A percentile compares a stretch with the other conserved stretches of the same genome.
Evolutionary conservation across 2,888 invertebrate species (phyloP).

Genomic region (Coremacera marginata): DNA sequence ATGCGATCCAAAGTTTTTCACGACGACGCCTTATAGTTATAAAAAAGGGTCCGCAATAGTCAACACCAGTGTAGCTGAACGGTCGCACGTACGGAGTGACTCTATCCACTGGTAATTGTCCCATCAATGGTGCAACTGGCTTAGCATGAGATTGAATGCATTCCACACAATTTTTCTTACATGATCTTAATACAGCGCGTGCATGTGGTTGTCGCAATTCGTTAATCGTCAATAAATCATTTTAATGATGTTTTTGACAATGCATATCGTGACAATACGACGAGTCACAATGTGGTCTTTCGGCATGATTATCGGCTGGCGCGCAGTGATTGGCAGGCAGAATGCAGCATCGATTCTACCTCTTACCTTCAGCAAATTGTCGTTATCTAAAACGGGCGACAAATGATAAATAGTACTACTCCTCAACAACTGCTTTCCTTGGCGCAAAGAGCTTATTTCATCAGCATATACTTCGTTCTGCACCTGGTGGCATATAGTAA

Average conservation of each 20-base stretch:
- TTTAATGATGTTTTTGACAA: not conserved
- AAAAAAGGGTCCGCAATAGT: no score
- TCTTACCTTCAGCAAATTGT: not conserved
- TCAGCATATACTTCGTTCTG: not conserved
- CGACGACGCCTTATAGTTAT: no score
- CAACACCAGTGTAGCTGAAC: no score
- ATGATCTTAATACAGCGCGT: no score
- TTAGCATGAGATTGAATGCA: no score
- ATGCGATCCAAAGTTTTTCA: no score
- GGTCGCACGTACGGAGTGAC: no score
- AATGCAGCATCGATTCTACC: not conserved
- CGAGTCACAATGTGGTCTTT: not conserved
- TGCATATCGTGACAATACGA: not conserved
- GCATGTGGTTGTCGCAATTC: not conserved
- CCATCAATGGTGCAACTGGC: no score
- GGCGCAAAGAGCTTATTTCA: not conserved
- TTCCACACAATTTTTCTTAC: no score
- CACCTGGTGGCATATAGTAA: not conserved
- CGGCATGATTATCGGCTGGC: slow-evolving; percentile 23
- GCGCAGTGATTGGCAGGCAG: slow-evolving; percentile 13
- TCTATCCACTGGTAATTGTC: no score
- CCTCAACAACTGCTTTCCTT: not conserved
- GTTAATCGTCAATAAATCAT: not conserved
- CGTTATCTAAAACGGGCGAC: not conserved
- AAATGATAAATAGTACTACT: not conserved